These are phyloP conservation scores for Criorhina ranunculi DNA, from an alignment of 2,888 invertebrate species.

Conservation along the genomic window DNA sequence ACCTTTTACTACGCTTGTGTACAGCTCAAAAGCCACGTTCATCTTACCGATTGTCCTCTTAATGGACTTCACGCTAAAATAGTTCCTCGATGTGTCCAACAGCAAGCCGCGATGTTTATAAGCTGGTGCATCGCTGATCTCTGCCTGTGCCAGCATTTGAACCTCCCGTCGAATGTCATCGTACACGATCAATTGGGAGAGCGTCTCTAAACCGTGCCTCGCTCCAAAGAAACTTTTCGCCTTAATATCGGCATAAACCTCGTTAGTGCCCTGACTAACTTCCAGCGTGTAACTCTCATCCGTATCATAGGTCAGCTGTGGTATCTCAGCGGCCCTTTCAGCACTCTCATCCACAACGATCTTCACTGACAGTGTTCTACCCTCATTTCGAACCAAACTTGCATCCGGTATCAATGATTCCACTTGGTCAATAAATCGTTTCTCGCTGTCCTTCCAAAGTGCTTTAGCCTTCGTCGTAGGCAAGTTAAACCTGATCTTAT, in stretches of 20 bases:
- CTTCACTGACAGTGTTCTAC: slow-evolving; percentile 83
- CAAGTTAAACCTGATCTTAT: slow-evolving; percentile 82
- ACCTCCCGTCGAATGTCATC: slow-evolving; percentile 84
- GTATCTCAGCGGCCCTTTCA: slow-evolving; percentile 69
- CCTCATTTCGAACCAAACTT: slow-evolving; percentile 81
- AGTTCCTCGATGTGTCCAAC: slow-evolving; percentile 96
- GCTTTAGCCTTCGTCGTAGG: slow-evolving; percentile 79
- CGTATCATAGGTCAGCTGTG: slow-evolving; percentile 85
- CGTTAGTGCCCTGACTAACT: slow-evolving; percentile 82
- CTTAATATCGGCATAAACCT: slow-evolving; percentile 85
- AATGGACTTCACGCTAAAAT: slow-evolving; percentile 89
- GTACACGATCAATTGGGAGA: slow-evolving; percentile 83
- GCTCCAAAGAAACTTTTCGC: slow-evolving; percentile 87
- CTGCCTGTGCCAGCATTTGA: slow-evolving; percentile 87
- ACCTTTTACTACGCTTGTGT: no score
- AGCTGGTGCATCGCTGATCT: slow-evolving; percentile 90
- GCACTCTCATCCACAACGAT: slow-evolving; percentile 81
- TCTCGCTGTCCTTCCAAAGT: slow-evolving; percentile 83
- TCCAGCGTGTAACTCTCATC: slow-evolving; percentile 86
- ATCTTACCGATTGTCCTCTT: slow-evolving; percentile 89
- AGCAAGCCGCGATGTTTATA: slow-evolving; percentile 95
- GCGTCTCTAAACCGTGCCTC: slow-evolving; percentile 87
- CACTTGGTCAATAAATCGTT: slow-evolving; percentile 82
- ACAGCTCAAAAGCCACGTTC: no score
- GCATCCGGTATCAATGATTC: slow-evolving; percentile 81